Evolutionary conservation across 2,888 invertebrate species (phyloP), one percentile per base, ranked within the genome.

Genomic region (Dioctria rufipes): DNA sequence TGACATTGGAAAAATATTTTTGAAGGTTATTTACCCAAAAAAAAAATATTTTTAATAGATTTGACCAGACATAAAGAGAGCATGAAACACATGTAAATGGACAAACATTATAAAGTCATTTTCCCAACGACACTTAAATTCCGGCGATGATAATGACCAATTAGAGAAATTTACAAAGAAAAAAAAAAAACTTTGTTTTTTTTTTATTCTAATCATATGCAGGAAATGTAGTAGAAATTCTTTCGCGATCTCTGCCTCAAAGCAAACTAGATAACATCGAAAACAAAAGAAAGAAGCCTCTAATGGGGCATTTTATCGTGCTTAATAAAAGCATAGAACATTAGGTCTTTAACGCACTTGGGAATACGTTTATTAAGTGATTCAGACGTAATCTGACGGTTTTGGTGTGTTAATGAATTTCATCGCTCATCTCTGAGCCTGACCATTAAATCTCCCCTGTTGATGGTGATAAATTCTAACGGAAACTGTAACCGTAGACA

Each of bases 391-490:
- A 25, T 25, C 25, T 25, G 25, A 25, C 25, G 25, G 25, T 25
- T 25, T 25, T 25, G 25, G 25, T 25, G 25, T 25, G 65, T 42
- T 65, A 65, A 65, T 65, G 65, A 65, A 65, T 65, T 37, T n/a
- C 5, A 40, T 42, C 40, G 0, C 25, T 42, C 40, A 42, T 65
- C 65, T n/a, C 49, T 13, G 25, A 46, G 9, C n/a, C 46, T 13
- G 63, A 11, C 67, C 25, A 49, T 46, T 43, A 49, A 67, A 67
- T 67, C 2, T 25, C 25, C 25, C 46, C 46, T 40, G 40, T 42
- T 65, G 46, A 67, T 43, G 49, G 49, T 67, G 43, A 67, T 43
- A 46, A 43, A 67, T 67, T 43, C 67, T 67, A 67, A 67, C 67
- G 67, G 67, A 5, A 49, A 5, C 49, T 37, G 8, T 13, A 43